Percentiles rank a stretch among this genome's conserved stretches.
These are phyloP conservation scores for Oligia latruncula DNA, from an alignment of 2,888 invertebrate genomes.

Conservation along the genomic window DNA sequence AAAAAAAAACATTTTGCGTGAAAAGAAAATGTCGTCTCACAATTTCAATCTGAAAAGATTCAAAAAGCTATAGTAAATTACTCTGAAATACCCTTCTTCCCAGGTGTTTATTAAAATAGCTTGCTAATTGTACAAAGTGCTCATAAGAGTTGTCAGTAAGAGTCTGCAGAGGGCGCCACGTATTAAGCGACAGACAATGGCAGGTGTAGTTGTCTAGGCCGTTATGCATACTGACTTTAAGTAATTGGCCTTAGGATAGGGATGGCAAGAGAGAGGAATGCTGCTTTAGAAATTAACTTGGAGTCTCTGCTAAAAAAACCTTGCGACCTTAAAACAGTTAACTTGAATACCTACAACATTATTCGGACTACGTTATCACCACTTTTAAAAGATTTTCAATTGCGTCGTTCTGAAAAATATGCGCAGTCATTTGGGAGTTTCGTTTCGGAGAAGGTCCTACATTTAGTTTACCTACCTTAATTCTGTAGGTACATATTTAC, in stretches of 20 bases:
- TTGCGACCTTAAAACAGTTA: too few species aligned
- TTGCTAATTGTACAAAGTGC: constrained; percentile 75
- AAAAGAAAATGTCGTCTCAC: not conserved
- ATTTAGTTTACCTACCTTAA: too few species aligned
- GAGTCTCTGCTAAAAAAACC: too few species aligned
- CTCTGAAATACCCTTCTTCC: constrained; percentile 17
- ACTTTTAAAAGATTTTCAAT: too few species aligned
- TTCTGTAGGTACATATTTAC: too few species aligned
- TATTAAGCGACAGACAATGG: constrained; percentile 84
- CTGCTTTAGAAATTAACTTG: too few species aligned
- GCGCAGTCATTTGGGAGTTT: too few species aligned
- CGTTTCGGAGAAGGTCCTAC: too few species aligned
- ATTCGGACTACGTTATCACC: too few species aligned
- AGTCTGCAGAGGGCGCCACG: constrained; percentile 73
- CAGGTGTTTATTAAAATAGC: constrained; percentile 70
- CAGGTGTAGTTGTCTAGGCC: constrained; percentile 80
- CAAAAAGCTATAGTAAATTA: constrained; percentile 34
- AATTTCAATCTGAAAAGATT: constrained; percentile 23
- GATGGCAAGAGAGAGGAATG: constrained; percentile 65
- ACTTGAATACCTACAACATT: too few species aligned
- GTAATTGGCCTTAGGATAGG: constrained; percentile 87
- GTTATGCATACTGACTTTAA: constrained; percentile 85
- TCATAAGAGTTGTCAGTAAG: constrained; percentile 54
- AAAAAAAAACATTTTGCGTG: not conserved
- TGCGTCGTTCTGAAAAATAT: too few species aligned